A percentile compares a stretch with the other conserved stretches of the same genome.
These are phyloP conservation scores for Drosophila truncata DNA, from an alignment of 1,140 invertebrate species.

Conservation along the genomic window DNA sequence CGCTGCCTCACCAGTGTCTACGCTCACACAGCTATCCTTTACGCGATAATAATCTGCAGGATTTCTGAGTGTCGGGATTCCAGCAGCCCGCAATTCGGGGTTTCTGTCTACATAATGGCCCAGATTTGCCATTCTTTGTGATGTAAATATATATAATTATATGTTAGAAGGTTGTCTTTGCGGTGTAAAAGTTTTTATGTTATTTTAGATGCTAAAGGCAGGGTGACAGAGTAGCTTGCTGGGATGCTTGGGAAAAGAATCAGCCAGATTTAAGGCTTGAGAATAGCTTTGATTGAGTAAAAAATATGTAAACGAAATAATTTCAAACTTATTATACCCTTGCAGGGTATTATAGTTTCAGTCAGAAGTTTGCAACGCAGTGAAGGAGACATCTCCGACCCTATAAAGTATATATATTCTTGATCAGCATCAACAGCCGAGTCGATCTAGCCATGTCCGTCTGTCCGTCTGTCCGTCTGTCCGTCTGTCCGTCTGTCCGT, in stretches of 20 bases:
- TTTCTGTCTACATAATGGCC: conserved; percentile 24
- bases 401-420: too few relatives aligned
- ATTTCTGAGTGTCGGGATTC: not conserved
- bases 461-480: too few relatives aligned
- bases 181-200: not conserved
- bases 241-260: not conserved
- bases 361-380: too few relatives aligned
- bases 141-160: not conserved
- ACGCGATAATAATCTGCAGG: not conserved
- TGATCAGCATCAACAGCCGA: too few relatives aligned
- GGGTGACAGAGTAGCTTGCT: not conserved
- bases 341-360: too few relatives aligned
- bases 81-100: conserved; percentile 21
- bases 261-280: not conserved
- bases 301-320: too few relatives aligned
- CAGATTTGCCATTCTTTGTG: conserved; percentile 6
- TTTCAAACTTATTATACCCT: too few relatives aligned
- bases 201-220: not conserved
- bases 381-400: too few relatives aligned
- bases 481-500: too few relatives aligned
- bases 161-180: too few relatives aligned
- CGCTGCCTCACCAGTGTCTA: conserved; percentile 3
- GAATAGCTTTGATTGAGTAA: too few relatives aligned
- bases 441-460: too few relatives aligned
- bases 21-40: not conserved